phyloP scores from a whole-genome alignment of 2,113 vertebrate genomes.

The Nannospalax galili region DNA sequence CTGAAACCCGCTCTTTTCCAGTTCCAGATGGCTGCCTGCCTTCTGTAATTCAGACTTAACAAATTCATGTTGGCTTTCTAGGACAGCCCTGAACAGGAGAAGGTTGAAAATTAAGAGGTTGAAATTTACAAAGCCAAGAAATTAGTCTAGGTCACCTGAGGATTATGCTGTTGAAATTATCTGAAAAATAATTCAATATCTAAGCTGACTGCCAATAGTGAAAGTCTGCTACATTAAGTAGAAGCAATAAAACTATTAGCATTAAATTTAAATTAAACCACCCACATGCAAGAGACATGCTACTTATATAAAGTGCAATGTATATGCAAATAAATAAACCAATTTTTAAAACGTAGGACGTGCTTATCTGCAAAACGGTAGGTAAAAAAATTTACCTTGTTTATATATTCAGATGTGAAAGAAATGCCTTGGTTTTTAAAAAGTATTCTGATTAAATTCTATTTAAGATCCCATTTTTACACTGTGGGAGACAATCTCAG shows the following conservation, averaged over 20 bases:
- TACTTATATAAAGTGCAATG: not conserved
- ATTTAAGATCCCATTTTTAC: not conserved
- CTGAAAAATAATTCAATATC: constrained; percentile 50
- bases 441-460: constrained; percentile 30
- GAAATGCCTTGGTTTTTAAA: not conserved
- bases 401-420: not conserved
- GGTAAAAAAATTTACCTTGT: not conserved
- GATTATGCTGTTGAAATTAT: constrained; percentile 44
- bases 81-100: not conserved
- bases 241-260: constrained; percentile 8
- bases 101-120: constrained; percentile 66
- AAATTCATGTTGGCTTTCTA: constrained; percentile 36
- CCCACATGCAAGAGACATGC: not conserved
- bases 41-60: constrained; percentile 36
- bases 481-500: not conserved
- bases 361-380: not conserved
- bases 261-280: constrained; percentile 52
- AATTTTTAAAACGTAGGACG: not conserved
- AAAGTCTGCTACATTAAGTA: constrained; percentile 23
- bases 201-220: constrained; percentile 31
- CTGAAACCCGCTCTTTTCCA: constrained; percentile 16
- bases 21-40: constrained; percentile 58
- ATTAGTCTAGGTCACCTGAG: constrained; percentile 58
- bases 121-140: constrained; percentile 59
- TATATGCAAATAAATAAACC: not conserved